Evolutionary conservation across 2,797 vertebrate genomes (phyloP).

Genomic region (Hipposideros larvatus): DNA sequence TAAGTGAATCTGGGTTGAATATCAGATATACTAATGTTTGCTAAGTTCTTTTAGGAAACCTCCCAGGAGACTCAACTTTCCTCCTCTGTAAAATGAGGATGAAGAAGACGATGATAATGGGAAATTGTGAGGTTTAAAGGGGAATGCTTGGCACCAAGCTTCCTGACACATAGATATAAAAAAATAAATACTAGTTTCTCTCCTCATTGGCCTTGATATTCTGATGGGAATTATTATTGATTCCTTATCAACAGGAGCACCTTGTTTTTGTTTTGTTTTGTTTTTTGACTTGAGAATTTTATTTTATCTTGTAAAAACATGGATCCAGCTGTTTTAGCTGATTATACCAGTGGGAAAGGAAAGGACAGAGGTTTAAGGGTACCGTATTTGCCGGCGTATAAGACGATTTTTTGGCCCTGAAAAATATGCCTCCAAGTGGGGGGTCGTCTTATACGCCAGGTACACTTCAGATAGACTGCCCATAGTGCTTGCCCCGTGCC

Average conservation of each 20-base stretch:
- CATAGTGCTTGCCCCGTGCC: too few species aligned
- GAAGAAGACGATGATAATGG: background rate
- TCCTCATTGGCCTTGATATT: background rate
- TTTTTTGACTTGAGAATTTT: slow-evolving; percentile 12
- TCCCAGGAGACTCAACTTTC: background rate
- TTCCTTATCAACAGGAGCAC: background rate
- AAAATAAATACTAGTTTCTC: background rate
- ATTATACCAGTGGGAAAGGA: background rate
- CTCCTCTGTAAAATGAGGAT: background rate
- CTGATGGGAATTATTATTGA: background rate
- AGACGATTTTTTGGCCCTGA: too few species aligned
- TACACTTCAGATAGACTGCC: too few species aligned
- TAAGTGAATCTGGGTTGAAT: background rate
- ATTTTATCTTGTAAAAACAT: background rate
- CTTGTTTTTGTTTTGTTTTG: background rate
- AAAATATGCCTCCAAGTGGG: too few species aligned
- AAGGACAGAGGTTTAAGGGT: background rate
- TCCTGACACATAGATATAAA: background rate
- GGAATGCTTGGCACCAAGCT: background rate
- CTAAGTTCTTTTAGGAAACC: background rate
- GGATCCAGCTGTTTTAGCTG: background rate
- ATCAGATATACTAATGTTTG: background rate
- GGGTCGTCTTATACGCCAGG: too few species aligned
- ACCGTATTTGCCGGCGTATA: too few species aligned
- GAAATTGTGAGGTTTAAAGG: background rate